Conservation (phyloP, 2,797 vertebrate genomes). For the Rhincodon typus region DNA sequence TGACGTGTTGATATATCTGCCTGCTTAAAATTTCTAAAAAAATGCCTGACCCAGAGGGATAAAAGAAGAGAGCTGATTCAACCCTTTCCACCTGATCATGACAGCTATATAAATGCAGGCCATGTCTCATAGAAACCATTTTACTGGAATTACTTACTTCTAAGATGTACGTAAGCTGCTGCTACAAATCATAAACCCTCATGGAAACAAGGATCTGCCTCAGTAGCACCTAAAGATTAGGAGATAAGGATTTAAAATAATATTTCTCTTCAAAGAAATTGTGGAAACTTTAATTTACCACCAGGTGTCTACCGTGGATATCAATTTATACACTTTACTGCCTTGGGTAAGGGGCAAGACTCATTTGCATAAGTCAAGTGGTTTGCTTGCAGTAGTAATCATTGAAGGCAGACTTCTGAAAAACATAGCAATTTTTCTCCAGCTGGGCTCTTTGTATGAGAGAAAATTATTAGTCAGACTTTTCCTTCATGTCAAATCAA, state of each 20-base stretch:
- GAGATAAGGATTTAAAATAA: background rate
- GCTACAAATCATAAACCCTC: background rate
- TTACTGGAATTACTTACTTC: background rate
- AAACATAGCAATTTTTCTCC: background rate
- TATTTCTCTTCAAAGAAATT: conserved; percentile 9
- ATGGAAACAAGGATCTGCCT: background rate
- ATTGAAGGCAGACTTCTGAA: background rate
- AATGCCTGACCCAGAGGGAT: no score
- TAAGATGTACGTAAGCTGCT: background rate
- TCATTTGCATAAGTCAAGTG: background rate
- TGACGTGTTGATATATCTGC: no score
- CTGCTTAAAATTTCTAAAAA: no score
- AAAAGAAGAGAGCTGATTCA: no score
- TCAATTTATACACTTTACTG: background rate
- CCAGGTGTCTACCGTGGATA: background rate
- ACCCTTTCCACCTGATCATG: no score
- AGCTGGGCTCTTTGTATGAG: background rate
- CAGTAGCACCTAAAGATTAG: background rate
- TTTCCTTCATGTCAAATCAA: background rate
- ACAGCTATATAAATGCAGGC: background rate
- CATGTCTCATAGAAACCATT: background rate
- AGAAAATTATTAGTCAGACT: background rate
- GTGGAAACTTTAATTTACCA: background rate
- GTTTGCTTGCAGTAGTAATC: background rate
- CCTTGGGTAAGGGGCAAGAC: background rate